Conservation (phyloP, 2,797 vertebrate genomes). For the Telmatherina bonti region DNA sequence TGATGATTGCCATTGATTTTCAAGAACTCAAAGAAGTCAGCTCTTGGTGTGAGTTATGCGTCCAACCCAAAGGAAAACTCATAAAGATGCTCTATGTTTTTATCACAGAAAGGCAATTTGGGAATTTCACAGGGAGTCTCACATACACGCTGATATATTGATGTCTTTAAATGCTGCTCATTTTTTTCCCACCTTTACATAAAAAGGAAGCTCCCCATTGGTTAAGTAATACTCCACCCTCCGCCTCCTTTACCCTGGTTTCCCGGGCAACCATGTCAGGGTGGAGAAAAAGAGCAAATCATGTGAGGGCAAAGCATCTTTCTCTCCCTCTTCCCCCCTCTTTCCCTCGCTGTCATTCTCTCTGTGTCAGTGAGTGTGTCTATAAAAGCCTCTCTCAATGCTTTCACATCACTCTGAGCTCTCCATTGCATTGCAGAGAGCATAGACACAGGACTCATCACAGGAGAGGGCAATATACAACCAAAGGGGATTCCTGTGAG, state of each 20-base stretch:
- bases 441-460: slow-evolving; percentile 44
- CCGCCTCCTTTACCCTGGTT: slow-evolving; percentile 74
- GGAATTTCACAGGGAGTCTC: slow-evolving; percentile 36
- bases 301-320: slow-evolving; percentile 81
- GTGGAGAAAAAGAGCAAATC: slow-evolving; percentile 84
- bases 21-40: slow-evolving; percentile 13
- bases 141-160: slow-evolving; percentile 35
- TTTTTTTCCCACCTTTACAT: slow-evolving; percentile 53
- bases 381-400: slow-evolving; percentile 71
- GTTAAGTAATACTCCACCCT: slow-evolving; percentile 49
- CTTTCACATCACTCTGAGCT: slow-evolving; percentile 68
- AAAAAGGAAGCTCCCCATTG: slow-evolving; percentile 73
- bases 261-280: slow-evolving; percentile 83
- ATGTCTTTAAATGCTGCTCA: slow-evolving; percentile 51
- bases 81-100: slow-evolving; percentile 32
- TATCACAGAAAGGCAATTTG: slow-evolving; percentile 12
- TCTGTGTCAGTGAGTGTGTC: slow-evolving; percentile 30
- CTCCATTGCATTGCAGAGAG: slow-evolving; percentile 63
- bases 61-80: not conserved
- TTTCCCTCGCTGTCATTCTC: slow-evolving; percentile 37
- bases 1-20: slow-evolving; percentile 18
- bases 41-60: not conserved
- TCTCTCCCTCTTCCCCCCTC: slow-evolving; percentile 54
- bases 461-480: slow-evolving; percentile 28
- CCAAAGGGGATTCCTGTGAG: slow-evolving; percentile 59